Conservation (phyloP, 2,888 invertebrate genomes). For the Volucella zonaria region DNA sequence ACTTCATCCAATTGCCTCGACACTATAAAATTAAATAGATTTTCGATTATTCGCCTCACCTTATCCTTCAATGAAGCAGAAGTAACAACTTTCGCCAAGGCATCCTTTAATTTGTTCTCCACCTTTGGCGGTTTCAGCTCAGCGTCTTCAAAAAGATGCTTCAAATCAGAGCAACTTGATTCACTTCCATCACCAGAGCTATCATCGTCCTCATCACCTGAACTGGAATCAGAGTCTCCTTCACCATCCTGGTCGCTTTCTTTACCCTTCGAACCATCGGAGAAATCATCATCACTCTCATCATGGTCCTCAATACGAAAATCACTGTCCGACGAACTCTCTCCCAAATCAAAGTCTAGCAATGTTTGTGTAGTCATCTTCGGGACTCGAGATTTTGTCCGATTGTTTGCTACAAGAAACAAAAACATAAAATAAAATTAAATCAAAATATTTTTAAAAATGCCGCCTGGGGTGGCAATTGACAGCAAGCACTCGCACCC, state of each 20-base stretch:
- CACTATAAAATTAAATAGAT: conserved; percentile 30
- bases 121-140: conserved; percentile 71
- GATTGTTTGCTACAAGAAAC: conserved; percentile 87
- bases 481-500: conserved; percentile 22
- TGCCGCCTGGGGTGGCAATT: conserved; percentile 38
- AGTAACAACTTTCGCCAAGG: conserved; percentile 55
- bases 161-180: conserved; percentile 75
- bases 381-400: conserved; percentile 90
- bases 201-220: conserved; percentile 77
- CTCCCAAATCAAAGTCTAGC: conserved; percentile 92
- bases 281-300: conserved; percentile 85
- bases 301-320: conserved; percentile 94
- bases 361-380: conserved; percentile 87
- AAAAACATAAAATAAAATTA: conserved; percentile 24
- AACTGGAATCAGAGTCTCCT: conserved; percentile 73
- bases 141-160: conserved; percentile 77
- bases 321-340: conserved; percentile 97
- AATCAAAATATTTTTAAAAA: conserved; percentile 39
- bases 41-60: conserved; percentile 28
- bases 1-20: conserved; percentile 75
- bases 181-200: conserved; percentile 77
- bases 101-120: conserved; percentile 71
- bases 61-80: conserved; percentile 74
- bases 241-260: conserved; percentile 85
- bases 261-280: conserved; percentile 82